Evolutionary conservation across 2,113 vertebrate species (phyloP), one percentile per base, ranked within the genome.

Genomic region (Antechinus flavipes): DNA sequence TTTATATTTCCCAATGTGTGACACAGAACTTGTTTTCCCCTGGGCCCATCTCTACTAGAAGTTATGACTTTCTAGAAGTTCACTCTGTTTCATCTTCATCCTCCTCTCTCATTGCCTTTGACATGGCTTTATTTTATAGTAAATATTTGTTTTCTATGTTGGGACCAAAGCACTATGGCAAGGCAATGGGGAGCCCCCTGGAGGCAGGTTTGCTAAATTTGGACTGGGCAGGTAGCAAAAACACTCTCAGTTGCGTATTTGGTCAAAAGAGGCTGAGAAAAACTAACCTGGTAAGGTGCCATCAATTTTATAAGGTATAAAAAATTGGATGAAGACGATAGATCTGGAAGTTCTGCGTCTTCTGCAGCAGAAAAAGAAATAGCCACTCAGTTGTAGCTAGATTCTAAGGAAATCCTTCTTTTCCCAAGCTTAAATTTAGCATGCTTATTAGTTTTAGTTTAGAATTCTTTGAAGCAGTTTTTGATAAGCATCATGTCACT

Each of bases 221-320:
- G 42, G 42, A 56, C 25, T 24, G 91, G 84, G n/a, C 35, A 84
- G 68, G 35, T 84, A 42, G 54, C 89, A 23, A 10, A 9, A 91
- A 46, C 47, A 6, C 14, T 0, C 6, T 9, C 2, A 11, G 54
- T 61, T 30, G 61, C 16, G 23, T 84, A 47, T 4, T 49, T 0
- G 54, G 91, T 35, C 89, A 11, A 4, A 4, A 0, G 2, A 84
- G 27, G 30, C 24, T 4, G 92, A 90, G 93, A 1, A 1, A 0
- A 16, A 53, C 8, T 23, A 27, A 52, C 10, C 2, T 93, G 49
- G 53, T 42, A 9, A 9, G 0, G 0, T 0, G 26, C 93, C 53
- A 68, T 91, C 54, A 54, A 49, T 54, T 94, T 68, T 26, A 90
- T 9, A 52, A 90, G 47, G 90, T 16, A 8, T 2, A 16, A 90